Evolutionary conservation across 2,888 invertebrate species (phyloP).

Genomic region (Muschampia plurimacula): DNA sequence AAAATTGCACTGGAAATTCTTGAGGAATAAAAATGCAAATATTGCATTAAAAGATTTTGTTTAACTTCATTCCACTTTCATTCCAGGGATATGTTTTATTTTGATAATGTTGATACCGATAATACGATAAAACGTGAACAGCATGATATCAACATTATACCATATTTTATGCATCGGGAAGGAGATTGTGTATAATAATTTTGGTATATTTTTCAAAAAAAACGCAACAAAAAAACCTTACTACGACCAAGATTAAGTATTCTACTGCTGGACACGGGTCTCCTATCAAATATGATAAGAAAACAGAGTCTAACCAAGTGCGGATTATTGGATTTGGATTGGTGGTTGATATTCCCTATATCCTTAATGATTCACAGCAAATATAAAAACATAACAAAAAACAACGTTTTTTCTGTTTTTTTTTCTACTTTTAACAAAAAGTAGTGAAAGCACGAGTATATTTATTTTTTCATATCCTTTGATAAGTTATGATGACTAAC

Average conservation of each 20-base stretch:
- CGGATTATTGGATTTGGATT: no score
- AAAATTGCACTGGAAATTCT: slow-evolving; percentile 34
- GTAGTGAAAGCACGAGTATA: not conserved
- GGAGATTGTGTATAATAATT: not conserved
- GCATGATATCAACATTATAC: not conserved
- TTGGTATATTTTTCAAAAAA: no score
- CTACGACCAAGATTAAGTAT: no score
- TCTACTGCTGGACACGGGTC: no score
- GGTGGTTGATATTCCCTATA: no score
- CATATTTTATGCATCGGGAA: not conserved
- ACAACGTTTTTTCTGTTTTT: no score
- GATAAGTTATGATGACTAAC: not conserved
- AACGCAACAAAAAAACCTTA: no score
- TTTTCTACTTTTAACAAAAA: no score
- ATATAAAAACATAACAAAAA: no score
- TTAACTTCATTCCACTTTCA: slow-evolving; percentile 6
- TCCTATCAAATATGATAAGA: no score
- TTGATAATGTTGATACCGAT: not conserved
- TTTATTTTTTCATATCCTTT: not conserved
- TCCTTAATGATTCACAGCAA: no score
- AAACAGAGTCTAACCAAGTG: no score
- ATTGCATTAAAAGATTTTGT: slow-evolving; percentile 10
- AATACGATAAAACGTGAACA: not conserved
- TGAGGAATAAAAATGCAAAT: slow-evolving; percentile 23
- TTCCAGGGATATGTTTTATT: not conserved